A percentile compares a stretch with the other conserved stretches of the same genome.
Evolutionary conservation across 2,113 vertebrate species (phyloP).

Genomic region (Arvicanthis niloticus): DNA sequence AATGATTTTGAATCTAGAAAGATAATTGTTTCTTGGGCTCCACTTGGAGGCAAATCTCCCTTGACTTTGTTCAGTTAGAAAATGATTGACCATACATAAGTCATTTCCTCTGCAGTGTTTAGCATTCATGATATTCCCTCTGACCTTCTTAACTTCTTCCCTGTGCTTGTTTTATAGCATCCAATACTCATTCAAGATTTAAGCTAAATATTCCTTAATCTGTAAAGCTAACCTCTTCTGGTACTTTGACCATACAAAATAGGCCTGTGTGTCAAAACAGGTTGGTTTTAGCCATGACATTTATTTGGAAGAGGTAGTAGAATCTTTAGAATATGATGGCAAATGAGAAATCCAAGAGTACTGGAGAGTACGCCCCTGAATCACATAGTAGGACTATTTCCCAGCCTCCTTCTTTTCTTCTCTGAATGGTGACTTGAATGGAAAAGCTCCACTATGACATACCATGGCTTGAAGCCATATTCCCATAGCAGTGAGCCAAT

Average conservation of each 20-base stretch:
- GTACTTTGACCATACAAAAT: background rate
- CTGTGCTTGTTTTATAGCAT: background rate
- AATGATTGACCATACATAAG: background rate
- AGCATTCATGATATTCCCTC: background rate
- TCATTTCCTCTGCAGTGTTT: background rate
- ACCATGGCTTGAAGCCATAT: fast-evolving
- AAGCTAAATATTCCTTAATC: background rate
- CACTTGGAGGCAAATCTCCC: background rate
- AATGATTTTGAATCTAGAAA: background rate
- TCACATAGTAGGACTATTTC: fast-evolving
- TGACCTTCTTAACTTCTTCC: background rate
- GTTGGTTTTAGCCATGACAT: background rate
- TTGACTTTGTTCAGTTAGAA: background rate
- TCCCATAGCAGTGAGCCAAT: background rate
- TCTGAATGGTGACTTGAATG: too few relatives aligned
- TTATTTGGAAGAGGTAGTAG: background rate
- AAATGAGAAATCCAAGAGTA: background rate
- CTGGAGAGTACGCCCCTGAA: background rate
- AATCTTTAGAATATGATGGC: background rate
- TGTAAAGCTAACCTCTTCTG: background rate
- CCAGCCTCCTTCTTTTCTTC: fast-evolving
- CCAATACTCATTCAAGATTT: background rate
- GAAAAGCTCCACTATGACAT: too few relatives aligned
- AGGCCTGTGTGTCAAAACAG: fast-evolving
- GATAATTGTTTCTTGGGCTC: background rate